These are phyloP conservation scores for Darevskia nairensis DNA, from an alignment of 2,797 vertebrate genomes.

Conservation along the genomic window DNA sequence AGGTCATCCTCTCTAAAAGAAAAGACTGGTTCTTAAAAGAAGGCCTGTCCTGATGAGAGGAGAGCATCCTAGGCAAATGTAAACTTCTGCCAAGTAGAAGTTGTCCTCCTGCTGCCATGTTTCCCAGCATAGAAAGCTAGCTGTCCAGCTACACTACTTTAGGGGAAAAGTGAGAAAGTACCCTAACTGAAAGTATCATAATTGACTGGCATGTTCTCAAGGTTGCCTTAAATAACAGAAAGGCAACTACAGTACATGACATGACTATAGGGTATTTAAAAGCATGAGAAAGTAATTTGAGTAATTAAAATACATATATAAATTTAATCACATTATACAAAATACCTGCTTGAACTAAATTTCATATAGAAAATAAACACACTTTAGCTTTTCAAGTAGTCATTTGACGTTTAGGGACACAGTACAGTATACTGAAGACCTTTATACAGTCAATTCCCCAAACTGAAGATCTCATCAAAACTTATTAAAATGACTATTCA, in stretches of 20 bases:
- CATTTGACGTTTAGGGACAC: too few species aligned
- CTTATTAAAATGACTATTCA: too few species aligned
- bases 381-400: background rate
- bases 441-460: too few species aligned
- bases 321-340: too few species aligned
- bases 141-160: background rate
- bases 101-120: too few species aligned
- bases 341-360: background rate
- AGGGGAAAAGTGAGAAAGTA: background rate
- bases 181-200: too few species aligned
- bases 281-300: background rate
- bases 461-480: too few species aligned
- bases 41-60: background rate
- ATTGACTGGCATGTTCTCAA: background rate
- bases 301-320: background rate
- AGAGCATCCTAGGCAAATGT: background rate
- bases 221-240: background rate
- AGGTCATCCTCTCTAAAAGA: background rate
- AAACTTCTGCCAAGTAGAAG: background rate
- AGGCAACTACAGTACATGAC: too few species aligned
- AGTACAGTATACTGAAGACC: too few species aligned
- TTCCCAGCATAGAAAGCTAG: background rate
- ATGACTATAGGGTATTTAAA: too few species aligned
- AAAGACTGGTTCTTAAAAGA: background rate
- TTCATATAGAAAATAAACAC: background rate